phyloP scores from a whole-genome alignment of 2,113 vertebrate species.

The Rallus limicola region DNA sequence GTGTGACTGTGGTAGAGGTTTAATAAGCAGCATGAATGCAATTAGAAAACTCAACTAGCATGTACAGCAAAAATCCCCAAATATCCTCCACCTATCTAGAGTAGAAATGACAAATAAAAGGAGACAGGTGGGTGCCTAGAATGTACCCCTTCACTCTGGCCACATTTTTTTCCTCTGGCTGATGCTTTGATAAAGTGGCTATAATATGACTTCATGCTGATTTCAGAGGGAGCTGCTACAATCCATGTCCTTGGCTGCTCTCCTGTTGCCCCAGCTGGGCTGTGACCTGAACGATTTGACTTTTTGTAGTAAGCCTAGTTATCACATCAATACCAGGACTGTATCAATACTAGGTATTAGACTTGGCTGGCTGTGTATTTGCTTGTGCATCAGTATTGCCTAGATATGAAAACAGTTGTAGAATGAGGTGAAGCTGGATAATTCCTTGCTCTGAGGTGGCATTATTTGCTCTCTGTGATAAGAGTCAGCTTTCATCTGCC shows the following conservation, averaged over 20 bases:
- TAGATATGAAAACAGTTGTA: not conserved
- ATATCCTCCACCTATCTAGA: not conserved
- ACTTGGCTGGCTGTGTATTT: not conserved
- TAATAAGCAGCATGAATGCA: not conserved
- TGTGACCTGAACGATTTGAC: not conserved
- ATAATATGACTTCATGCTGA: not conserved
- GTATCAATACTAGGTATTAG: not conserved
- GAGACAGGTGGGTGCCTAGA: not conserved
- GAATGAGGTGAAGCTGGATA: not conserved
- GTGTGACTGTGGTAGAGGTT: not conserved
- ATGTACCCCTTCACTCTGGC: not conserved
- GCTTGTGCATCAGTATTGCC: not conserved
- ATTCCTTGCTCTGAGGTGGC: not conserved
- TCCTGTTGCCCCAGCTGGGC: not conserved
- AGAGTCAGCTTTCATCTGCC: not conserved
- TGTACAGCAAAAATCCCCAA: not conserved
- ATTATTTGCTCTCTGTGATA: not conserved
- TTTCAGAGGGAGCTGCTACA: slow-evolving; percentile 4
- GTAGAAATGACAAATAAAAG: not conserved
- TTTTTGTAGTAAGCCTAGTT: not conserved
- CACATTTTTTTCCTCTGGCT: not conserved
- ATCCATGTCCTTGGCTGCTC: not conserved
- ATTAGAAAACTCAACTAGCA: not conserved
- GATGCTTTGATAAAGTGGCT: not conserved
- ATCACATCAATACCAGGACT: not conserved